These are phyloP conservation scores for Lagopus leucura DNA, from an alignment of 2,113 vertebrate species.

Conservation along the genomic window DNA sequence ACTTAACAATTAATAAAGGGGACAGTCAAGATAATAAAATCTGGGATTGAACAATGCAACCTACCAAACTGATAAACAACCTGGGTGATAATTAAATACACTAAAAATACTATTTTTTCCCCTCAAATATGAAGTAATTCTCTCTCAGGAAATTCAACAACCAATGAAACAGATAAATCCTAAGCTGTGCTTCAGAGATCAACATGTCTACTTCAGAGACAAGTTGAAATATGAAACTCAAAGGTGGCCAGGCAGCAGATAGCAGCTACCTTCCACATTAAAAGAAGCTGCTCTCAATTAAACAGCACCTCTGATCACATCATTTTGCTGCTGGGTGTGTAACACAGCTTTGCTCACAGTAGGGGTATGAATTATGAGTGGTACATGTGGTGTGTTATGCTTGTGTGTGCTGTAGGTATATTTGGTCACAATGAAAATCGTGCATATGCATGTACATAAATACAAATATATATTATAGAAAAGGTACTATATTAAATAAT, in stretches of 20 bases:
- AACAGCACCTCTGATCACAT: background rate
- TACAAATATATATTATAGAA: background rate
- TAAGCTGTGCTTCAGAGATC: background rate
- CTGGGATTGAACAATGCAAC: background rate
- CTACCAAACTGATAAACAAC: slow-evolving; percentile 6
- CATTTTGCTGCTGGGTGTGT: background rate
- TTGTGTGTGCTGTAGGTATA: background rate
- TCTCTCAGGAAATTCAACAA: background rate
- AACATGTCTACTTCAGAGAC: background rate
- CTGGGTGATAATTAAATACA: background rate
- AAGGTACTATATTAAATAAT: background rate
- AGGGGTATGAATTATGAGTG: rapidly evolving
- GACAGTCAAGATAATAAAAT: slow-evolving; percentile 11
- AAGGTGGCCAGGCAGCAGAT: background rate
- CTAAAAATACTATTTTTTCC: background rate
- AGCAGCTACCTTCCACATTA: background rate
- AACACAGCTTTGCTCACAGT: background rate
- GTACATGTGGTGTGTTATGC: background rate
- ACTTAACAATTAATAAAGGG: slow-evolving; percentile 27
- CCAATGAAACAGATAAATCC: background rate
- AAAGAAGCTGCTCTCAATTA: background rate
- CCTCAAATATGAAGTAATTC: background rate
- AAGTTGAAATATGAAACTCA: background rate
- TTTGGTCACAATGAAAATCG: background rate
- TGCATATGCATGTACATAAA: background rate